Percentiles rank a stretch among this genome's conserved stretches.
Evolutionary conservation across 2,113 vertebrate genomes (phyloP).

Genomic region (Paracanthobrama guichenoti): DNA sequence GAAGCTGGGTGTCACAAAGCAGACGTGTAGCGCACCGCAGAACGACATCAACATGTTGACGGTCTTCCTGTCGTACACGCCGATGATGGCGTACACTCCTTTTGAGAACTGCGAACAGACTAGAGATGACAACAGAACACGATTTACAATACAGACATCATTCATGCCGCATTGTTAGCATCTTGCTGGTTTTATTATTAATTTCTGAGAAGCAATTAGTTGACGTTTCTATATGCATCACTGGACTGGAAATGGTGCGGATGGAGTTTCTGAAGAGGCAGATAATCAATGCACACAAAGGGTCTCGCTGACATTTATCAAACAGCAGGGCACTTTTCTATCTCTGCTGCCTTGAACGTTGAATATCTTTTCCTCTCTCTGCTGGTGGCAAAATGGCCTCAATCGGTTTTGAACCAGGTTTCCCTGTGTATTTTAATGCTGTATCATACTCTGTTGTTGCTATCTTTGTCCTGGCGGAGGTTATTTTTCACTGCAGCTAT

Average conservation of each 20-base stretch:
- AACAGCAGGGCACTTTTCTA: conserved; percentile 63
- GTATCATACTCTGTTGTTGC: conserved; percentile 17
- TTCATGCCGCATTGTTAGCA: neutral
- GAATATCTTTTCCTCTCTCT: conserved; percentile 37
- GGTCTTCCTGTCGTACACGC: conserved; percentile 93
- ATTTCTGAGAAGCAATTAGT: conserved; percentile 5
- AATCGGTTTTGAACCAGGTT: conserved; percentile 42
- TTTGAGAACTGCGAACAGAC: conserved; percentile 99
- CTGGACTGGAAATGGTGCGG: conserved; percentile 54
- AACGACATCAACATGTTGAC: conserved; percentile 99
- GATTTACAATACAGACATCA: conserved; percentile 19
- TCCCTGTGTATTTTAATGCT: conserved; percentile 32
- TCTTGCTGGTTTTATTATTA: neutral
- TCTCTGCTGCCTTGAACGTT: conserved; percentile 52
- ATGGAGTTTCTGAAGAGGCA: conserved; percentile 63
- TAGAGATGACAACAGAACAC: conserved; percentile 58
- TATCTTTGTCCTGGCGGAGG: conserved; percentile 58
- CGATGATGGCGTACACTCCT: conserved; percentile 99
- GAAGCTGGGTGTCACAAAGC: conserved; percentile 97
- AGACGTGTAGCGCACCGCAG: conserved; percentile 96
- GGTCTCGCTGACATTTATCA: conserved; percentile 71
- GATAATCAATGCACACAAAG: conserved; percentile 74
- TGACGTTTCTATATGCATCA: neutral
- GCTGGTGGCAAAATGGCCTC: conserved; percentile 50
- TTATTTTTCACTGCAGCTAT: conserved; percentile 65